Base-by-base conservation (phyloP, 2,888 invertebrate genomes). In the Druceiella hillmani region DNA sequence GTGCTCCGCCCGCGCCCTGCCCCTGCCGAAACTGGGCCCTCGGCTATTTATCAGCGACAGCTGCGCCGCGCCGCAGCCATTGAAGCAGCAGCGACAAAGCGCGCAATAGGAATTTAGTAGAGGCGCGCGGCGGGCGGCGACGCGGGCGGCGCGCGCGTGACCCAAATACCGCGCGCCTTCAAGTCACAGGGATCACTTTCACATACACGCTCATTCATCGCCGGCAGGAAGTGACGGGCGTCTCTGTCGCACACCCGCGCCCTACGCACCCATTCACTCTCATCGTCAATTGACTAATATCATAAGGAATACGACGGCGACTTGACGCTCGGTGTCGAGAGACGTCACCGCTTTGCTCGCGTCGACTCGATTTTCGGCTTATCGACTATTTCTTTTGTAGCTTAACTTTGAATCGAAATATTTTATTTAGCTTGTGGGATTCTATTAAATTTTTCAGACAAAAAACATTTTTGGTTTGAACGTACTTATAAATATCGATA, bases 11-110 rank as follows among this genome's bases (percentile, higher is more conserved):
- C 55, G 56, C 53, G 58, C 54, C 59, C 57, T 57, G 57, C 55
- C 55, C 57, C 55, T 58, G 63, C 63, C 62, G 62, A 59, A 59
- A 60, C 60, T 55, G 54, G 53, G 56, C 57, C 56, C 59, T 55
- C 55, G 55, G 52, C 54, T 63, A n/a, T n/a, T n/a, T n/a, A 36
- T 26, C 68, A 66, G 64, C 66, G 56, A 61, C 61, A 65, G 68
- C 66, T 68, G 68, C 67, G 66, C 66, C 67, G 66, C 67, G 66
- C 61, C 60, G 59, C 56, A 52, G 42, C 54, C 58, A 57, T 58
- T 59, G 53, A 54, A 52, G 54, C 56, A 55, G 55, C 64, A 59
- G 66, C 69, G 60, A 68, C 67, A 68, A 67, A 66, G 63, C 64
- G 64, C 62, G 67, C 69, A 68, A 69, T 69, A 69, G 68, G n/a